Percentiles rank a stretch among this genome's conserved stretches.
Evolutionary conservation across 2,888 invertebrate genomes (phyloP).

Genomic region (Pasiphila rectangulata): DNA sequence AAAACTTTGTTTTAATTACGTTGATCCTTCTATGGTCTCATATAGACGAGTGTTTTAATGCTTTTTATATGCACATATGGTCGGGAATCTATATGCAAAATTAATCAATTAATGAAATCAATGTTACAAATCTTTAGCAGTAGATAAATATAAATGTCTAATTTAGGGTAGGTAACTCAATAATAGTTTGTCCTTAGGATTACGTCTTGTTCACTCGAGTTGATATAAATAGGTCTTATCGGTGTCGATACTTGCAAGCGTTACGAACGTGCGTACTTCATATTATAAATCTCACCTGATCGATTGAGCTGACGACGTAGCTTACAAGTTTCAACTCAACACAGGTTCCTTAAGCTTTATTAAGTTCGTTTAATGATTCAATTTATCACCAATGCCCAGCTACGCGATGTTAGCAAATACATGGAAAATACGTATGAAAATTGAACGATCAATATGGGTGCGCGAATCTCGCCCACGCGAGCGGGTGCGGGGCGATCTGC

Average conservation of each 20-base stretch:
- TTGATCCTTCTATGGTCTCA: too few species aligned
- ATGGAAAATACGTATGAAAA: constrained; percentile 65
- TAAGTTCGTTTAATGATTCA: too few species aligned
- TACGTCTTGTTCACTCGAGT: too few species aligned
- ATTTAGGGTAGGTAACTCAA: too few species aligned
- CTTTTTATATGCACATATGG: too few species aligned
- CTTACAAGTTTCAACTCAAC: not conserved
- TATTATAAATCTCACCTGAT: constrained; percentile 5
- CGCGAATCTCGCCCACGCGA: constrained; percentile 40
- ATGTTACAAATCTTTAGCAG: too few species aligned
- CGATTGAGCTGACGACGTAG: not conserved
- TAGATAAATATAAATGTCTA: too few species aligned
- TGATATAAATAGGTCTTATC: not conserved
- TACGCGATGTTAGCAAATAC: constrained; percentile 28
- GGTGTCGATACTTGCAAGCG: not conserved
- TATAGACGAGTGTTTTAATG: too few species aligned
- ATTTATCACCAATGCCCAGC: not conserved
- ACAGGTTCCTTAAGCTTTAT: not conserved
- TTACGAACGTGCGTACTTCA: not conserved
- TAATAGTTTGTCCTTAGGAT: too few species aligned
- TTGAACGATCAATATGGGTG: constrained; percentile 74
- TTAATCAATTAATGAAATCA: too few species aligned
- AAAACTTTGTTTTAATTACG: too few species aligned
- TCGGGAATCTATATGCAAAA: too few species aligned
- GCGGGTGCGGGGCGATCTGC: constrained; percentile 49